Evolutionary conservation across 2,797 vertebrate species (phyloP).

Genomic region (Rhinichthys osculus): DNA sequence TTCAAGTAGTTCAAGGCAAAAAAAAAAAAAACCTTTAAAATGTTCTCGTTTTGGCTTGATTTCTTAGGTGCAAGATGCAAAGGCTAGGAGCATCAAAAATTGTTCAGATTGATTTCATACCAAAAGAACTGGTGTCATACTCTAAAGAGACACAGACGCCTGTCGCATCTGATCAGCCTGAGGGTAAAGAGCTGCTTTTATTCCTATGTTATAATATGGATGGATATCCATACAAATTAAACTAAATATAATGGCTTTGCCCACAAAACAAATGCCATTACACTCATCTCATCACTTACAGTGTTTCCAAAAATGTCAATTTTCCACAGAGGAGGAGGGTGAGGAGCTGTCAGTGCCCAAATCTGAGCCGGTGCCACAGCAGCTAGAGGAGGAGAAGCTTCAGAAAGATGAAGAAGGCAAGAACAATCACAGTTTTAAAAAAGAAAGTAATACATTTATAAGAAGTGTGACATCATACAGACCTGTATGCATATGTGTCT

Average conservation of each 20-base stretch:
- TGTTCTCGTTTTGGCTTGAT: not conserved
- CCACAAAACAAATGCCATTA: not conserved
- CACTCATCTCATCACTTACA: not conserved
- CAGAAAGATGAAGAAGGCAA: conserved; percentile 83
- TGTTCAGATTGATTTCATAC: conserved; percentile 87
- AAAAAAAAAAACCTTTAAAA: not conserved
- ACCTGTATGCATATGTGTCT: conserved; percentile 8
- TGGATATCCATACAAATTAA: not conserved
- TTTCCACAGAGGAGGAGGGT: conserved; percentile 81
- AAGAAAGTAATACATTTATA: not conserved
- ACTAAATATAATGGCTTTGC: not conserved
- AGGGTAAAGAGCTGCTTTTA: conserved; percentile 75
- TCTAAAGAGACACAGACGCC: conserved; percentile 89
- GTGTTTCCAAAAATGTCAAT: not conserved
- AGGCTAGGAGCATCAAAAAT: conserved; percentile 87
- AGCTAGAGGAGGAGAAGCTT: conserved; percentile 75
- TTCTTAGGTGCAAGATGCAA: conserved; percentile 79
- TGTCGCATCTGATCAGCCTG: conserved; percentile 79
- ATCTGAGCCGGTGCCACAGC: conserved; percentile 79
- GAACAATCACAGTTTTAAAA: not conserved
- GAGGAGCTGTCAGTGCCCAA: conserved; percentile 84
- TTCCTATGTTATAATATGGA: not conserved
- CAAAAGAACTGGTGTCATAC: conserved; percentile 86
- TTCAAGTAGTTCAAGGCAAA: not conserved
- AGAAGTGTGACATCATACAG: not conserved